These are phyloP conservation scores for Abrostola triplasia DNA, from an alignment of 2,888 invertebrate species.

Conservation along the genomic window DNA sequence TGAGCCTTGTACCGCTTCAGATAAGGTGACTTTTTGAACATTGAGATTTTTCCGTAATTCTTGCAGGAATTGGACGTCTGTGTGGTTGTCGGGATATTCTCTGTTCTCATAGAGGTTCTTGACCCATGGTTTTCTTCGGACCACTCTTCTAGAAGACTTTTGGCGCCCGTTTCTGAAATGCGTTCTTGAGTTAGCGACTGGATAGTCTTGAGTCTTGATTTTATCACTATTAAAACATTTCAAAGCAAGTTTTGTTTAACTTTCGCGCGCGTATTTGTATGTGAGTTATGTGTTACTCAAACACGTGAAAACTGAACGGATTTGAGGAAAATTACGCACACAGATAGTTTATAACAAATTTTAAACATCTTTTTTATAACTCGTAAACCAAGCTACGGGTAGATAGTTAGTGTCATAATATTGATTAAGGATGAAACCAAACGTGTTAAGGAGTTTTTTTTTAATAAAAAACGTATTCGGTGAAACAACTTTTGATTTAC, in stretches of 20 bases:
- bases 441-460: too few species aligned
- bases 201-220: slow-evolving; percentile 36
- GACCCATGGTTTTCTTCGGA: slow-evolving; percentile 90
- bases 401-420: too few species aligned
- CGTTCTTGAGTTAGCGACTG: slow-evolving; percentile 55
- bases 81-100: slow-evolving; percentile 97
- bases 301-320: too few species aligned
- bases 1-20: slow-evolving; percentile 92
- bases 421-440: too few species aligned
- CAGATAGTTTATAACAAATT: too few species aligned
- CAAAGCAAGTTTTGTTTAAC: not conserved
- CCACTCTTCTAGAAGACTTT: slow-evolving; percentile 65
- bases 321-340: too few species aligned
- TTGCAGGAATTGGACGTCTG: slow-evolving; percentile 94
- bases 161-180: slow-evolving; percentile 79
- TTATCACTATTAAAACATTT: slow-evolving; percentile 2
- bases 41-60: slow-evolving; percentile 95
- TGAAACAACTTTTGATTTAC: too few species aligned
- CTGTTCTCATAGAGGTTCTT: slow-evolving; percentile 97
- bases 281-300: too few species aligned
- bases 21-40: slow-evolving; percentile 91
- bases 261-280: too few species aligned
- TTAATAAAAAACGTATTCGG: too few species aligned
- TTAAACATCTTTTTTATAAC: too few species aligned
- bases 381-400: too few species aligned